Base-by-base conservation (phyloP, 2,113 vertebrate species). In the Cromileptes altivelis region DNA sequence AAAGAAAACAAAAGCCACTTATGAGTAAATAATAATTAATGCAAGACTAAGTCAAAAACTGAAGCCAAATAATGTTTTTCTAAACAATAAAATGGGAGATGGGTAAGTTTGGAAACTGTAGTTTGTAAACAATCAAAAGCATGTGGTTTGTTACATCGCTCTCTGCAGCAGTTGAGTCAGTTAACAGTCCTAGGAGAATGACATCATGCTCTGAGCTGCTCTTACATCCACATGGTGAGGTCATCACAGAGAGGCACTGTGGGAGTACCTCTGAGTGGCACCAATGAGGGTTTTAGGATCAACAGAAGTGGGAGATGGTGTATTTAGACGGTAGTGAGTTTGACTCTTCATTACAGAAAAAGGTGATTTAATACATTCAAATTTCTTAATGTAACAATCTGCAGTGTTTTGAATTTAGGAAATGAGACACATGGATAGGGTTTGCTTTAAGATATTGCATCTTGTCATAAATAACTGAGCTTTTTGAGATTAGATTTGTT, bases 191-290 rank as follows among this genome's bases (percentile, higher is more conserved):
- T 42, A 9, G 53, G 30, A 67, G 50, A 21, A 57, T 65, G 64
- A 72, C 27, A 64, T 84, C 71, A 80, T 64, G 8, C 2, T 14
- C 42, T 61, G 53, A 49, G 23, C 60, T 69, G 70, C 25, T 78
- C n/a, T 23, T n/a, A 70, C 42, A 64, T 18, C 7, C 0, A 37
- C 12, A 8, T 27, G 21, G 53, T 84, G 73, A 85, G 63, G 76
- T 85, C 73, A 81, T 67, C 64, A 58, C 19, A 47, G 60, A 70
- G 50, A 49, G 42, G 21, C 57, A 58, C 61, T 71, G 40, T 47
- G 57, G 78, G 50, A 73, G 42, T 30, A 47, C 60, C 23, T 21
- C 40, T 45, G 37, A 67, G 40, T 64, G 64, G 42, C 52, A 73
- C 71, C 57, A 58, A 23, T 42, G 62, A 45, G 84, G 14, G 11